Evolutionary conservation across 30 jellyfish, hydroid and myxozoan species (phyloP).

Genomic region (Nemopilema nomurai): DNA sequence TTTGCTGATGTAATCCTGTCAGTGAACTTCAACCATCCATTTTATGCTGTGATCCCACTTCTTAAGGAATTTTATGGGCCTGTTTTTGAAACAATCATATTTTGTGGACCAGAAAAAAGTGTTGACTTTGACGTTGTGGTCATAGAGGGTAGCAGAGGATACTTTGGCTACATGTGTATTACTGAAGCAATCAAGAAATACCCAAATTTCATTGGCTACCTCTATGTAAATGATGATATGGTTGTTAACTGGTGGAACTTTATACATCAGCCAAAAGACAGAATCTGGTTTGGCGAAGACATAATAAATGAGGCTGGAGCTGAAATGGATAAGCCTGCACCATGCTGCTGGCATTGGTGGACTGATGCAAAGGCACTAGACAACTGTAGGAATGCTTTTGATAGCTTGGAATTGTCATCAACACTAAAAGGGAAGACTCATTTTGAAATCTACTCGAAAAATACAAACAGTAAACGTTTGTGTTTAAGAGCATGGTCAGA

Average conservation of each 20-base stretch:
- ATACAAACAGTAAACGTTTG: conserved; percentile 41
- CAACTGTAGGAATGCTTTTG: conserved; percentile 46
- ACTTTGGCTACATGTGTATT: conserved; percentile 67
- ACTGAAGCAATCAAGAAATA: conserved; percentile 35
- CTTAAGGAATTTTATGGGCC: conserved; percentile 39
- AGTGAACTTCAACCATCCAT: conserved; percentile 59
- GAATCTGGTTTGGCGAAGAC: conserved; percentile 64
- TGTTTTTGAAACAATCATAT: conserved; percentile 38
- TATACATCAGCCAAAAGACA: conserved; percentile 24
- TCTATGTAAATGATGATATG: conserved; percentile 77
- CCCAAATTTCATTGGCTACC: conserved; percentile 58
- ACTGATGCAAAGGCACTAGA: conserved; percentile 21
- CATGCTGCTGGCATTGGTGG: conserved; percentile 82
- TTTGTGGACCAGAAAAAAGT: conserved; percentile 54
- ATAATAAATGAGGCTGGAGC: conserved; percentile 41
- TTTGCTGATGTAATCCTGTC: conserved; percentile 30
- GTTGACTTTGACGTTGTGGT: conserved; percentile 4
- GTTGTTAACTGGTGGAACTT: conserved; percentile 80
- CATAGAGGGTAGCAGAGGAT: conserved; percentile 43
- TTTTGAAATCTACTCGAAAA: conserved; percentile 32
- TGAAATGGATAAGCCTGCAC: conserved; percentile 56
- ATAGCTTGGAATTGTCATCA: conserved; percentile 13
- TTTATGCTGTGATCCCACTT: conserved; percentile 44
- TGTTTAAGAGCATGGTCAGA: conserved; percentile 72
- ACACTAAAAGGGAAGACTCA: conserved; percentile 26